Conservation (phyloP, 2,888 invertebrate genomes). For the Entomobrya multifasciata region DNA sequence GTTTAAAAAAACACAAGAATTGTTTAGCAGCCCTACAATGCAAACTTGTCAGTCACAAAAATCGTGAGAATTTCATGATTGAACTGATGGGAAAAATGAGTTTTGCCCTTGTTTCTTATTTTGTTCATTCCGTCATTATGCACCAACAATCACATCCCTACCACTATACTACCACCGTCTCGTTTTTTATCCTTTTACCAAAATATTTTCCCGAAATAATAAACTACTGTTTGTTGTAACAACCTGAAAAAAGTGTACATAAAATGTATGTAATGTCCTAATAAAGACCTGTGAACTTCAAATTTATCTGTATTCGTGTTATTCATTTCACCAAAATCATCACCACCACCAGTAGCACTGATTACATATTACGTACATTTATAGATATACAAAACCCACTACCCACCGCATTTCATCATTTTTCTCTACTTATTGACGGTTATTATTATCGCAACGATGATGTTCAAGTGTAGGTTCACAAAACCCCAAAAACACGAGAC, state of each 20-base stretch:
- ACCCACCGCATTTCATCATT: constrained; percentile 50
- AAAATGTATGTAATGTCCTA: constrained; percentile 55
- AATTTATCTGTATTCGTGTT: constrained; percentile 2
- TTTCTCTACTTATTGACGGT: constrained; percentile 44
- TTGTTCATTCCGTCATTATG: constrained; percentile 40
- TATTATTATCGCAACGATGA: constrained; percentile 26
- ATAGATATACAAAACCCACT: background rate
- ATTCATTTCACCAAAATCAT: constrained; percentile 9
- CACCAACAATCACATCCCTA: background rate
- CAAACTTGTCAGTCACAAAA: constrained; percentile 56
- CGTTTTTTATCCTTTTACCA: constrained; percentile 11
- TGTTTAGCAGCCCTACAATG: background rate
- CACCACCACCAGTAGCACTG: constrained; percentile 17
- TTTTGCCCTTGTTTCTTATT: constrained; percentile 56
- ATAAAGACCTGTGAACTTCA: constrained; percentile 57
- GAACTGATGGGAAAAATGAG: constrained; percentile 66
- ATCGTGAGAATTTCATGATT: constrained; percentile 67
- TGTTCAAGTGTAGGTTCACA: constrained; percentile 34
- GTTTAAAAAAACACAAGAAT: background rate
- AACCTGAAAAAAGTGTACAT: background rate
- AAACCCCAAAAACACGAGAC: constrained; percentile 3
- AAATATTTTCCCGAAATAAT: constrained; percentile 22
- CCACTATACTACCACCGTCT: constrained; percentile 22
- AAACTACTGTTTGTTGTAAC: constrained; percentile 2
- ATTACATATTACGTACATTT: constrained; percentile 2